Conservation (phyloP, 2,888 invertebrate species). For the Dioctria linearis region DNA sequence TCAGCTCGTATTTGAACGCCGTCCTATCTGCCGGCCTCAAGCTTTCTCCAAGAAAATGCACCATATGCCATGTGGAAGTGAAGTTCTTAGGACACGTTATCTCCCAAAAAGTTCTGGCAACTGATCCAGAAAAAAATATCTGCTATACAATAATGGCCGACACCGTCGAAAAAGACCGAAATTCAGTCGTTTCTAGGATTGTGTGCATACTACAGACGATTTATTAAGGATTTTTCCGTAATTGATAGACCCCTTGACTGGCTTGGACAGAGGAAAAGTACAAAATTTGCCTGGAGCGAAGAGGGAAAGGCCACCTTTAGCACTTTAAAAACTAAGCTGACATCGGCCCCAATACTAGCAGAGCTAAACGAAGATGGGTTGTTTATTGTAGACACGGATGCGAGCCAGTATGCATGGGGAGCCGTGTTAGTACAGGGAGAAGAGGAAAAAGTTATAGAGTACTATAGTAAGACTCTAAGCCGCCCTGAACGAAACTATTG, state of each 20-base stretch:
- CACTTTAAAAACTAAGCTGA: not conserved
- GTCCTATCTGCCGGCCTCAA: no score
- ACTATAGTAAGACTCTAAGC: no score
- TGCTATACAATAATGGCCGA: no score
- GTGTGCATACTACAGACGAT: not conserved
- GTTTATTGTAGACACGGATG: no score
- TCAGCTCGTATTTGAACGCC: no score
- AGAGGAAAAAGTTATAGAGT: no score
- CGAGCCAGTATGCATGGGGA: conserved; percentile 6
- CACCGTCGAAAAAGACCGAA: not conserved
- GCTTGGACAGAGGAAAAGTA: not conserved
- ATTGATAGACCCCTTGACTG: not conserved
- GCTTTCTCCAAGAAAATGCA: no score
- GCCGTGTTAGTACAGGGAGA: not conserved
- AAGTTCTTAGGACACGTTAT: no score
- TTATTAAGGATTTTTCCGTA: conserved; percentile 4
- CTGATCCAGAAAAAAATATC: no score
- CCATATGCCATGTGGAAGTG: no score
- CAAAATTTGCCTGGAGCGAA: not conserved
- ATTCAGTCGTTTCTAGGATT: conserved; percentile 9
- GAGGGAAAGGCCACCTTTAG: not conserved
- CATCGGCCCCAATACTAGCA: conserved; percentile 10
- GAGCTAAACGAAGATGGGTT: conserved; percentile 6
- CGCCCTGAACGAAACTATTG: no score
- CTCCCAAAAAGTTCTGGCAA: no score